Evolutionary conservation across 2,888 invertebrate species (phyloP), one percentile per base, ranked within the genome.

Genomic region (Fragum sueziense): DNA sequence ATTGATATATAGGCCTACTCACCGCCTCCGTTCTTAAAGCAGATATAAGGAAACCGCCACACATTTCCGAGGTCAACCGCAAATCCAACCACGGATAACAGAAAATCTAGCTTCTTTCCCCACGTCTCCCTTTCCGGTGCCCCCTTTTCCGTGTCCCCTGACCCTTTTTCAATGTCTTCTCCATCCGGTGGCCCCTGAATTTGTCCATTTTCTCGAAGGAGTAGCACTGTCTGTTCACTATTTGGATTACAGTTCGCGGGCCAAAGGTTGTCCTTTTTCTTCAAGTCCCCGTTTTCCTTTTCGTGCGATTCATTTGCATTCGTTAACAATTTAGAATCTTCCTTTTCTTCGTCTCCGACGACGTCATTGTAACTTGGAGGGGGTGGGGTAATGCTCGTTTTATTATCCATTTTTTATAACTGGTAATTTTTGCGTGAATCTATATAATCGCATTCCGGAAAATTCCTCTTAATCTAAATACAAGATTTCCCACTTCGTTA

Each of bases 61-160:
- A 97, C 97, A 92, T 97, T 97, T 89, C 97, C 97, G 91, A 99
- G 95, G 92, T 98, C 98, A 91, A 98, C 98, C 86, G 98, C 98
- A 94, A 98, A 98, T 91, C 98, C 98, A 94, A 98, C 98, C 93
- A 98, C 98, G 73, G 98, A 98, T 89, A 98, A 95, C 91, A 98
- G 95, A 94, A 98, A 98, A 95, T 98, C 98, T 80, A 97, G 97
- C 95, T 98, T 98, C 95, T 97, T 91, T 92, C 96, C 96, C 97
- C 97, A 97, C 0, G 97, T 97, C 94, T 97, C 97, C 20, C 97
- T 78, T 34, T 85, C 86, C 11, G 59, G 74, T 0, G 22, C 62
- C 6, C 67, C 59, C 20, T 69, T 75, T 6, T 34, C 67, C 6
- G 41, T 41, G 11, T 62, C 71, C 17, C 51, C 22, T 37, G 41